These are phyloP conservation scores for Oryzias javanicus DNA, from an alignment of 2,113 vertebrate genomes.

Conservation along the genomic window DNA sequence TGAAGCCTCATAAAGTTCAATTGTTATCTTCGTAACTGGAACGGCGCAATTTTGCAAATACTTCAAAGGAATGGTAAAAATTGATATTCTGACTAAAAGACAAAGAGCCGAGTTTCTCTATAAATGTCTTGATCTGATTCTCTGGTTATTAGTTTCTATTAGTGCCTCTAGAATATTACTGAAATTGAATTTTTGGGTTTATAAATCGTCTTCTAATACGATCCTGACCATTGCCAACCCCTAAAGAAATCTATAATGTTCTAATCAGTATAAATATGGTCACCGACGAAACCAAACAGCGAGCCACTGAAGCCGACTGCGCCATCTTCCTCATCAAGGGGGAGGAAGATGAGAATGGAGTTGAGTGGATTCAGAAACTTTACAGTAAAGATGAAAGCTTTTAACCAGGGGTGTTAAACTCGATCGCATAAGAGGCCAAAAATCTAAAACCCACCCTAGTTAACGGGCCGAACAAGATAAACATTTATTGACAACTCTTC, in stretches of 20 bases:
- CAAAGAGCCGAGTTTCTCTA: conserved; percentile 36
- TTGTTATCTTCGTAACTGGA: conserved; percentile 24
- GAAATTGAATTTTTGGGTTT: conserved; percentile 8
- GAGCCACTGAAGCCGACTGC: conserved; percentile 35
- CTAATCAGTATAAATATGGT: conserved; percentile 60
- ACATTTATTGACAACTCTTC: conserved; percentile 8
- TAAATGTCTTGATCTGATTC: conserved; percentile 33
- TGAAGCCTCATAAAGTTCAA: conserved; percentile 13
- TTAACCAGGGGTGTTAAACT: neutral
- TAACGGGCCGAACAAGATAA: no score
- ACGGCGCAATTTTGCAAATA: conserved; percentile 34
- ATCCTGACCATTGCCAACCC: conserved; percentile 33
- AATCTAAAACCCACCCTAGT: no score
- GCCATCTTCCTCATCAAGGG: conserved; percentile 39
- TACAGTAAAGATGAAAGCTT: conserved; percentile 68
- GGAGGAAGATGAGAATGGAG: neutral
- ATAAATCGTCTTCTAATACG: conserved; percentile 46
- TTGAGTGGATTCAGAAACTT: conserved; percentile 24
- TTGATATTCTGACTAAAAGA: conserved; percentile 59
- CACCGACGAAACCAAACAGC: conserved; percentile 70
- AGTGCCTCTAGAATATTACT: conserved; percentile 20
- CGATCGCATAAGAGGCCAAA: no score
- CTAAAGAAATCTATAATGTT: conserved; percentile 53
- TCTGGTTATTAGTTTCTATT: conserved; percentile 37
- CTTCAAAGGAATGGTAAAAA: conserved; percentile 35